Percentiles rank a stretch among this genome's conserved stretches.
Conservation (phyloP, 2,888 invertebrate species). For the Coelopa pilipes region DNA sequence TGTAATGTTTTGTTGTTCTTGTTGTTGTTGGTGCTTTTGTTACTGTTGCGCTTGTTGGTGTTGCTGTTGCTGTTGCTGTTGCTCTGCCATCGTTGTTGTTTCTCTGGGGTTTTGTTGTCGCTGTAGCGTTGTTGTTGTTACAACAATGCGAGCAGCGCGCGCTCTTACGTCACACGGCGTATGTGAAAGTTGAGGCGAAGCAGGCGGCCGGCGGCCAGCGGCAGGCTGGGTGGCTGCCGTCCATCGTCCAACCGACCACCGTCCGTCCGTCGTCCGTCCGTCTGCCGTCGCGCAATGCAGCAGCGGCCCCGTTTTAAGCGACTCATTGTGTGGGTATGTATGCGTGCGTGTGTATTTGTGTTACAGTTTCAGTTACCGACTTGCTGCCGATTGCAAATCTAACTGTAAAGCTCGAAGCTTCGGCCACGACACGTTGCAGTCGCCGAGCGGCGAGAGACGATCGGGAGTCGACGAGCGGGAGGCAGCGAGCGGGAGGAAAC, state of each 20-base stretch:
- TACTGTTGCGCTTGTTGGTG: not conserved
- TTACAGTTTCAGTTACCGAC: constrained; percentile 1
- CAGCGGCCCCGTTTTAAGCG: not conserved
- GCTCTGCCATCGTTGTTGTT: not conserved
- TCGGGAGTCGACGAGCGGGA: too few relatives aligned
- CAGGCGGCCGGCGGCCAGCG: constrained; percentile 3
- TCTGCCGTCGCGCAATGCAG: not conserved
- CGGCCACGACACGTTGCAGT: not conserved
- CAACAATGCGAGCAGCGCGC: not conserved
- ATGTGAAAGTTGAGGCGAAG: constrained; percentile 28
- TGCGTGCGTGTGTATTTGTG: not conserved
- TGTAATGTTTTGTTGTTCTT: constrained; percentile 12
- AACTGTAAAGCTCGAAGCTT: not conserved
- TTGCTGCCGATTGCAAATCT: not conserved
- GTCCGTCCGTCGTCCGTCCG: constrained; percentile 1
- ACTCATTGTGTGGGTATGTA: not conserved
- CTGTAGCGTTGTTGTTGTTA: constrained; percentile 5
- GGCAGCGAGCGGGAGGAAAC: too few relatives aligned
- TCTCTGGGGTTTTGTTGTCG: not conserved
- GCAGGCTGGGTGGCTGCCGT: not conserved
- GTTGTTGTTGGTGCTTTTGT: not conserved
- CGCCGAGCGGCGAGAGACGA: too few relatives aligned
- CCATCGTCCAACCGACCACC: not conserved
- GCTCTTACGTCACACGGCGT: constrained; percentile 24
- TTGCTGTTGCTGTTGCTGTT: constrained; percentile 37